Percentiles rank a stretch among this genome's conserved stretches.
These are phyloP conservation scores for Mareca penelope DNA, from an alignment of 2,797 vertebrate species.

Conservation along the genomic window DNA sequence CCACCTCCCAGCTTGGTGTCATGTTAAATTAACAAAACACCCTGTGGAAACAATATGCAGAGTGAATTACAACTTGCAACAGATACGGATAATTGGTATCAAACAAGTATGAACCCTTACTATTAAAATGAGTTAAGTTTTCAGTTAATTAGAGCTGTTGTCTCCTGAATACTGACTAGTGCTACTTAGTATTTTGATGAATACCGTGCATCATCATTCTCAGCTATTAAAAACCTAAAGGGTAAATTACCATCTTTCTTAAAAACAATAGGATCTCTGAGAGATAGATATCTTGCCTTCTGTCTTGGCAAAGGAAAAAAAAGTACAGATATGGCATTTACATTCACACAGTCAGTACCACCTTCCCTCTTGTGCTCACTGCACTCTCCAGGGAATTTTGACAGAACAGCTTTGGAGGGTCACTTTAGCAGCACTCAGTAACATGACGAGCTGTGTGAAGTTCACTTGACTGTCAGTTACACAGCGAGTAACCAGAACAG, in stretches of 20 bases:
- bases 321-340: not conserved
- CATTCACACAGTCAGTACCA: not conserved
- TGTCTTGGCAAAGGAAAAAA: not conserved
- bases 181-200: not conserved
- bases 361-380: not conserved
- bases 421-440: not conserved
- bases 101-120: not conserved
- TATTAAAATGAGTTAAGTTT: not conserved
- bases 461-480: constrained; percentile 8
- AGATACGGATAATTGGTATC: not conserved
- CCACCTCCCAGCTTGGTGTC: no score
- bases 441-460: not conserved
- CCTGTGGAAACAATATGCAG: not conserved
- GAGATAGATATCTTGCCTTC: not conserved
- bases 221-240: not conserved
- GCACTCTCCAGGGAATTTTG: not conserved
- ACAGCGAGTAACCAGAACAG: not conserved
- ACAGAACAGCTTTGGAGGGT: not conserved
- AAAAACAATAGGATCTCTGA: not conserved
- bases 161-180: not conserved
- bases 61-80: not conserved
- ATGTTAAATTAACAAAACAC: not conserved
- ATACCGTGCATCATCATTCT: not conserved
- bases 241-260: not conserved
- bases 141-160: not conserved